Evolutionary conservation across 92 coral and sea anemone genomes (phyloP).

Genomic region (Epizoanthus ramosus): DNA sequence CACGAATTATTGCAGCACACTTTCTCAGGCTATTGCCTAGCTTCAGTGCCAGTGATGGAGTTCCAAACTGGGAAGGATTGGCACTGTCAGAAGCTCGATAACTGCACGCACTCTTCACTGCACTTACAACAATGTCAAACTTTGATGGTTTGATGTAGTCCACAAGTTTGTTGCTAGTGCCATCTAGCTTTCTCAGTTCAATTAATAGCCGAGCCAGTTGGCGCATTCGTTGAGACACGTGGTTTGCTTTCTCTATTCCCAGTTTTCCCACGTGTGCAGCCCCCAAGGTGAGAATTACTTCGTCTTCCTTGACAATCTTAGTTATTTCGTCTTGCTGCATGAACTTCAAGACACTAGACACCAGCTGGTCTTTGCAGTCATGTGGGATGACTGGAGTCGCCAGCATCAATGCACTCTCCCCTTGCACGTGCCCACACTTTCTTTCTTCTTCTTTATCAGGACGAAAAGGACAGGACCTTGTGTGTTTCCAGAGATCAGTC

Average conservation of each 20-base stretch:
- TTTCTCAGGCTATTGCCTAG: conserved; percentile 45
- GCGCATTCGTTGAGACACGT: conserved; percentile 57
- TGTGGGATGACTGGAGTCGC: neutral
- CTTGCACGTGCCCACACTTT: neutral
- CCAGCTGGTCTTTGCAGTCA: neutral
- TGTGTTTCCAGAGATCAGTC: conserved; percentile 55
- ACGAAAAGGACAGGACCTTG: neutral
- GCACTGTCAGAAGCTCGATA: neutral
- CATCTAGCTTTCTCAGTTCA: neutral
- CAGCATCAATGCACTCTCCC: neutral
- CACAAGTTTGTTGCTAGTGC: neutral
- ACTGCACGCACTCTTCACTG: neutral
- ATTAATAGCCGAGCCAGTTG: conserved; percentile 37
- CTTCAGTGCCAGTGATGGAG: conserved; percentile 46
- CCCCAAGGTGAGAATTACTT: conserved; percentile 47
- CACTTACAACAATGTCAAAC: conserved; percentile 5
- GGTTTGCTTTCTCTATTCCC: conserved; percentile 19
- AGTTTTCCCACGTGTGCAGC: conserved; percentile 27
- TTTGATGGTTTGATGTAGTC: conserved; percentile 23
- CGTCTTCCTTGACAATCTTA: neutral
- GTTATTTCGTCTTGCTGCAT: conserved; percentile 50
- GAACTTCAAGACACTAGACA: neutral
- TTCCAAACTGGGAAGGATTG: neutral
- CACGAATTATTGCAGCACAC: conserved; percentile 40
- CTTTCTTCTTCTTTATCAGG: neutral